Evolutionary conservation across 2,113 vertebrate species (phyloP).

Genomic region (Sisor rabdophorus): DNA sequence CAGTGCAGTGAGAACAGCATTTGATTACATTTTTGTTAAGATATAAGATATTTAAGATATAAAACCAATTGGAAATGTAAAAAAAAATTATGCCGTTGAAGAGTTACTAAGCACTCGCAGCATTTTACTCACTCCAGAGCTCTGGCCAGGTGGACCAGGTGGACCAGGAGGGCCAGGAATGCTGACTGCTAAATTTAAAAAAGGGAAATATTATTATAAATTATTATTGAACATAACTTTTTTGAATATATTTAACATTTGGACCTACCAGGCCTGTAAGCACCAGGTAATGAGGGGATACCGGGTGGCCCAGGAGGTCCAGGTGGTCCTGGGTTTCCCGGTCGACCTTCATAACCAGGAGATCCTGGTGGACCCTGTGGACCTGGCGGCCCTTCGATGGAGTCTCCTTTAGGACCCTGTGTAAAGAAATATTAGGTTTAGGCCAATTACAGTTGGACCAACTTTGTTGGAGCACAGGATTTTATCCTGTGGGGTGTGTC

Average conservation of each 20-base stretch:
- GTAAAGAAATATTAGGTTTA: not conserved
- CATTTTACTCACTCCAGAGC: conserved; percentile 75
- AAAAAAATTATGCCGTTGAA: not conserved
- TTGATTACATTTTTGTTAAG: not conserved
- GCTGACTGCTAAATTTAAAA: conserved; percentile 70
- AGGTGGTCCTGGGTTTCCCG: conserved; percentile 77
- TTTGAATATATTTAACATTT: not conserved
- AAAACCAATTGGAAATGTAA: not conserved
- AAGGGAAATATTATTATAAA: no score
- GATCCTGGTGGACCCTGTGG: conserved; percentile 82
- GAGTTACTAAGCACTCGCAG: not conserved
- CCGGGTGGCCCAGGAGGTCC: conserved; percentile 76
- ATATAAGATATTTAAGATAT: no score
- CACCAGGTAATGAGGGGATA: conserved; percentile 67
- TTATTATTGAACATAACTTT: not conserved
- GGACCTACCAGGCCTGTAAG: conserved; percentile 77
- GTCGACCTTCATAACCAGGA: conserved; percentile 83
- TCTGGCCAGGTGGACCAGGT: conserved; percentile 74
- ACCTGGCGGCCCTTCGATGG: conserved; percentile 78
- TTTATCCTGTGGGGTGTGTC: no score
- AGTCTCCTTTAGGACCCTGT: conserved; percentile 87
- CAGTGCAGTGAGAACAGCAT: not conserved
- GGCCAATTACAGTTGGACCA: not conserved
- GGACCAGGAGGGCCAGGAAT: conserved; percentile 88
- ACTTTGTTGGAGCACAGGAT: no score